A percentile compares a stretch with the other conserved stretches of the same genome.
These are phyloP conservation scores for Athrips mouffetella DNA, from an alignment of 2,888 invertebrate genomes.

Conservation along the genomic window DNA sequence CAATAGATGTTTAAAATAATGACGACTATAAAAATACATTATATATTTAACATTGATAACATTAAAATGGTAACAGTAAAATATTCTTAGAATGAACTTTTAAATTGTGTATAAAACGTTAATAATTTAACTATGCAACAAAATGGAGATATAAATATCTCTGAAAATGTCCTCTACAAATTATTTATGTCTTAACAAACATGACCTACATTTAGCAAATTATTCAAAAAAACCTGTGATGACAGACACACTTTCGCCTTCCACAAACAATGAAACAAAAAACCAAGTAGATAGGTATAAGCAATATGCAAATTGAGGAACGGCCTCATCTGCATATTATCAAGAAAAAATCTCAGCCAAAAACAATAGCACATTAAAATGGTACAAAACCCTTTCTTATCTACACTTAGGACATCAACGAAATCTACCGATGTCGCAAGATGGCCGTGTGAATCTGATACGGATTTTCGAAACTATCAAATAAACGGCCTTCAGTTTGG, in stretches of 20 bases:
- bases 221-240: background rate
- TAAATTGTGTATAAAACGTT: no score
- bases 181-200: no score
- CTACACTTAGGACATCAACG: slow-evolving; percentile 50
- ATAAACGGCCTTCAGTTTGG: no score
- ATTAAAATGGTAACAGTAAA: no score
- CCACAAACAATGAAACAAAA: slow-evolving; percentile 18
- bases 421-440: slow-evolving; percentile 65
- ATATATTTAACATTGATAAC: no score
- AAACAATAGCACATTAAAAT: slow-evolving; percentile 67
- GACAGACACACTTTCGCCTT: slow-evolving; percentile 20
- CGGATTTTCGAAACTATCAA: no score
- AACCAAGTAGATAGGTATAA: slow-evolving; percentile 10
- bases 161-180: no score
- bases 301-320: slow-evolving; percentile 26
- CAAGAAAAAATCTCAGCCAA: slow-evolving; percentile 50
- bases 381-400: slow-evolving; percentile 67
- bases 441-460: slow-evolving; percentile 69
- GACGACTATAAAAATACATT: no score
- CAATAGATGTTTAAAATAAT: no score
- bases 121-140: no score
- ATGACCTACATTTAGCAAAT: background rate
- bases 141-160: no score
- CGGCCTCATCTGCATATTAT: slow-evolving; percentile 55
- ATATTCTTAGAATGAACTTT: no score